Base-by-base conservation (phyloP, 2,888 invertebrate species). In the Pseudococcus jackbeardsleyi region DNA sequence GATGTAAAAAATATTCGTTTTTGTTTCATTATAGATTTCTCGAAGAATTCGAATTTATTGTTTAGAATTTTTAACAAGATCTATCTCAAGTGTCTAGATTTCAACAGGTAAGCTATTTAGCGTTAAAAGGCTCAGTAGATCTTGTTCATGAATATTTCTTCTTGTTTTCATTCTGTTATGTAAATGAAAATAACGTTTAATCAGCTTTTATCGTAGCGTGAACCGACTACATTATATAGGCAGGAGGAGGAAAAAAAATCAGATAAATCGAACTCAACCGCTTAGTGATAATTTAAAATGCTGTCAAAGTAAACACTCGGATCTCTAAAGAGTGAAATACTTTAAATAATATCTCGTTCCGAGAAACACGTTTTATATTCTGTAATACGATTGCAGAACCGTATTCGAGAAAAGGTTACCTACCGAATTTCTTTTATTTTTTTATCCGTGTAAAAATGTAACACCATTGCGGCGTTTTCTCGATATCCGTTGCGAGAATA, bases 361-460 rank as follows among this genome's bases (percentile, higher is more conserved):
- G 26, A 33, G 6, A 19, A 19, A 59, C 59, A 59, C 59, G 59
- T 59, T 59, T 59, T 59, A 59, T 19, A 59, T 59, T 59, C 59
- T 59, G 59, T 59, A 19, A 11, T 0, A 59, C 19, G 19, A 59
- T 19, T 59, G 59, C 19, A 19, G 59, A 59, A 59, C 8, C 59
- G 1, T 1, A 1, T 5, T 0, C 5, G 5, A 19, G 11, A 59
- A 59, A 59, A 59, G 59, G 59, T 59, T 33, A 33, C 26, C 26
- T 19, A 59, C 59, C 82, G 46, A 82, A 42, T 82, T 82, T 42
- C 26, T 42, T 46, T 19, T 82, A 42, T 77, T 82, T 22, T 22
- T 82, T 19, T 22, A 82, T 82, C 6, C 42, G 82, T 6, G 82
- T 39, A 48, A 33, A 72, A 72, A 72, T 72, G 33, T 72, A 72